phyloP scores from a whole-genome alignment of 2,113 vertebrate genomes.

The Ellobius talpinus region DNA sequence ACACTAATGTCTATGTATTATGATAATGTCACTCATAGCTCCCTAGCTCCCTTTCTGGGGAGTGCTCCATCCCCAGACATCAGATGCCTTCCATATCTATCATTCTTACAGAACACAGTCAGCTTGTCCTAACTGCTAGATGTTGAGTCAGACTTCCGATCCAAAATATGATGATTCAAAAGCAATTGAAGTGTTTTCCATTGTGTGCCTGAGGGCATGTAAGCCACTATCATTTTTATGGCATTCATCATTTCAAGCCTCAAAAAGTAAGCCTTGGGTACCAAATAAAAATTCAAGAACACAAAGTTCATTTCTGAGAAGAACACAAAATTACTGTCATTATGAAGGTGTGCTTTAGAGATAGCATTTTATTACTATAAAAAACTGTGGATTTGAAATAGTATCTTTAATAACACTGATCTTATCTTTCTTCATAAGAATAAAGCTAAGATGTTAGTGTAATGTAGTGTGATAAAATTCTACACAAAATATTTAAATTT shows the following conservation, averaged over 20 bases:
- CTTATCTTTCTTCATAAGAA: background rate
- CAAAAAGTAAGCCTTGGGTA: background rate
- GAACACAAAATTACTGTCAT: background rate
- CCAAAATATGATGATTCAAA: background rate
- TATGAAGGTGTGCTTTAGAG: background rate
- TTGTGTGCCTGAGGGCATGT: background rate
- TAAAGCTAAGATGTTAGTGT: background rate
- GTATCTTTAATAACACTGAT: background rate
- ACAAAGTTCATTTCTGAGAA: background rate
- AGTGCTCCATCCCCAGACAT: background rate
- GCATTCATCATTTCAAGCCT: conserved; percentile 51
- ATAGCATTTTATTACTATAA: background rate
- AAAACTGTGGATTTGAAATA: background rate
- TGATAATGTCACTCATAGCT: background rate
- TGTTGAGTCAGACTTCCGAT: background rate
- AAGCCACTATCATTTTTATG: background rate
- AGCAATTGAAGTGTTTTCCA: conserved; percentile 56
- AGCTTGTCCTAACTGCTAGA: background rate
- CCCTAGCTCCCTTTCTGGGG: background rate
- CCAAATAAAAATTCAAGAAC: conserved; percentile 45
- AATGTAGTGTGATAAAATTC: background rate
- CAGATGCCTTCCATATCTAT: background rate
- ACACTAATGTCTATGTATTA: background rate
- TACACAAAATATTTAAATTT: background rate
- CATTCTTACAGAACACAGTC: background rate